Conservation (phyloP, 2,888 invertebrate genomes). For the Ligdia adustata region DNA sequence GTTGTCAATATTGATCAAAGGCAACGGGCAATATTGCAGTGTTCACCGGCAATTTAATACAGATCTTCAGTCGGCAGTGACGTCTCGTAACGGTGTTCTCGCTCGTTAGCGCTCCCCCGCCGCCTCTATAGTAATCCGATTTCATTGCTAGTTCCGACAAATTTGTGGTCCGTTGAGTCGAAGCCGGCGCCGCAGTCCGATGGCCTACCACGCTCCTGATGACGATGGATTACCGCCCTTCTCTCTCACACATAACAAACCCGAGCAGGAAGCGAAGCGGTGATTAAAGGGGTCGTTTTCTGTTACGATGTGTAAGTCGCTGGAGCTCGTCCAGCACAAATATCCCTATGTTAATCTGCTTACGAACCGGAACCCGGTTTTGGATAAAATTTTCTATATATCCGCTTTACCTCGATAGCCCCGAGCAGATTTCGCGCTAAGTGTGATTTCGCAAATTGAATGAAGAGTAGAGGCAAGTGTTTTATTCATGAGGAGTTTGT, state of each 20-base stretch:
- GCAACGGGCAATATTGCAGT: slow-evolving; percentile 40
- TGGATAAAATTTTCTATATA: slow-evolving; percentile 39
- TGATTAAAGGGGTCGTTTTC: slow-evolving; percentile 58
- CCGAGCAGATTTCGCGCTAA: slow-evolving; percentile 46
- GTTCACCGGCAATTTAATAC: slow-evolving; percentile 53
- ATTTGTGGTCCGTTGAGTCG: slow-evolving; percentile 75
- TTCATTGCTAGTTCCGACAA: slow-evolving; percentile 77
- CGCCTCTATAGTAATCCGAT: slow-evolving; percentile 72
- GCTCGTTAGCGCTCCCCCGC: slow-evolving; percentile 70
- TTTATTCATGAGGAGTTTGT: slow-evolving; percentile 47
- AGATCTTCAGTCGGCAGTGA: slow-evolving; percentile 49
- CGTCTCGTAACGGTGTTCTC: slow-evolving; percentile 59
- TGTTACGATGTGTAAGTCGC: slow-evolving; percentile 52
- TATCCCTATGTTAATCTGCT: slow-evolving; percentile 54
- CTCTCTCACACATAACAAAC: slow-evolving; percentile 42
- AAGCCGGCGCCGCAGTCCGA: slow-evolving; percentile 55
- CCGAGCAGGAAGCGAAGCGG: slow-evolving; percentile 43
- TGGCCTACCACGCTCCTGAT: slow-evolving; percentile 47
- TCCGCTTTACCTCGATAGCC: slow-evolving; percentile 45
- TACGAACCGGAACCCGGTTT: slow-evolving; percentile 43
- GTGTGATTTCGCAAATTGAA: slow-evolving; percentile 52
- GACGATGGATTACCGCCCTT: slow-evolving; percentile 56
- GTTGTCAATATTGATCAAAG: slow-evolving; percentile 26
- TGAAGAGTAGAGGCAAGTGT: slow-evolving; percentile 48
- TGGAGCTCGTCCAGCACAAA: slow-evolving; percentile 46